Percentiles rank a stretch among this genome's conserved stretches.
Evolutionary conservation across 1,140 invertebrate genomes (phyloP).

Genomic region (Drosophila cardini): DNA sequence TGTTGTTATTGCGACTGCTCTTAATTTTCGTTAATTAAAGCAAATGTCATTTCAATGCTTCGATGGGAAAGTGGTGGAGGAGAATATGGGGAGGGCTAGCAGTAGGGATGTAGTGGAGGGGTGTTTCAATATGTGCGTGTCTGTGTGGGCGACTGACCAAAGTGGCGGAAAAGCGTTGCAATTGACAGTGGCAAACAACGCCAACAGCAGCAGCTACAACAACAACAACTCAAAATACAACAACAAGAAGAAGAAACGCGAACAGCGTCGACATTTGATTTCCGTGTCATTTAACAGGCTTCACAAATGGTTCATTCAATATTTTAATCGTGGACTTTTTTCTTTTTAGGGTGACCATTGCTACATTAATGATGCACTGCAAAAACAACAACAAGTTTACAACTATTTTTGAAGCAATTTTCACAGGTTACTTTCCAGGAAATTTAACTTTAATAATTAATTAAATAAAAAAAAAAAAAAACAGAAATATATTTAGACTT

Average conservation of each 20-base stretch:
- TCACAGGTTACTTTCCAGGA: no score
- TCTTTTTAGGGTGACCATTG: slow-evolving; percentile 15
- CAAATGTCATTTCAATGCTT: slow-evolving; percentile 57
- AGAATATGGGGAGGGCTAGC: slow-evolving; percentile 17
- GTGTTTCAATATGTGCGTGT: neutral
- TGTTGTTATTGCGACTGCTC: slow-evolving; percentile 41
- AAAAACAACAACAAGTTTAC: neutral
- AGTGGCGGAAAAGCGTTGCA: slow-evolving; percentile 64
- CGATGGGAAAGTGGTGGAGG: neutral
- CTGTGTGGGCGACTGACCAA: slow-evolving; percentile 28
- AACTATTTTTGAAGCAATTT: neutral
- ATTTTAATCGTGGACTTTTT: neutral
- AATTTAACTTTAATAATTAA: no score
- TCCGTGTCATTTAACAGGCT: slow-evolving; percentile 74
- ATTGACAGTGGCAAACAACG: slow-evolving; percentile 35
- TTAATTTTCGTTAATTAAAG: slow-evolving; percentile 81
- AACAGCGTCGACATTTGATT: slow-evolving; percentile 62
- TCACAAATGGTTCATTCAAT: slow-evolving; percentile 30
- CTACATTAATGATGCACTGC: slow-evolving; percentile 23
- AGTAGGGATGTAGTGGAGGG: no score
- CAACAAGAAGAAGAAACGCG: slow-evolving; percentile 4
- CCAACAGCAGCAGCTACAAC: slow-evolving; percentile 2
- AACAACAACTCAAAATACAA: neutral
- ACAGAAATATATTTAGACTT: no score
- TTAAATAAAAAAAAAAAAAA: no score